A percentile compares a stretch with the other conserved stretches of the same genome.
Conservation (phyloP, 2,113 vertebrate species). For the Sitta europaea region DNA sequence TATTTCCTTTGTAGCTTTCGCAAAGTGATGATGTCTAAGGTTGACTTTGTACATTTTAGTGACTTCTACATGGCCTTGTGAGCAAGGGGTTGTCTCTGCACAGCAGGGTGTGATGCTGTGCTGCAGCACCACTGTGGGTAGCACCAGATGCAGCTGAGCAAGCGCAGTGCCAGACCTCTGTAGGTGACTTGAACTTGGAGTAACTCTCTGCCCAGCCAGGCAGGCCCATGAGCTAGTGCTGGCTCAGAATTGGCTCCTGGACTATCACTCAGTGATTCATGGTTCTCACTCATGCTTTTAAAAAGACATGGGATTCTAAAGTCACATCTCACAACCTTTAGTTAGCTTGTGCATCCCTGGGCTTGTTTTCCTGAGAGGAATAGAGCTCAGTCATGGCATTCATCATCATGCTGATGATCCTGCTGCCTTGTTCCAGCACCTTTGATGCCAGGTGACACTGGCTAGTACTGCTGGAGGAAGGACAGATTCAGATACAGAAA, state of each 20-base stretch:
- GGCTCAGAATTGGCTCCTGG: neutral
- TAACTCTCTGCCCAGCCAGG: neutral
- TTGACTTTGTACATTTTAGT: neutral
- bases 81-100: neutral
- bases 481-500: neutral
- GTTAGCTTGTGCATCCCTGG: neutral
- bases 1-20: neutral
- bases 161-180: neutral
- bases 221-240: neutral
- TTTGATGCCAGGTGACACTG: neutral
- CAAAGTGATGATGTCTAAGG: neutral
- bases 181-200: neutral
- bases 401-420: neutral
- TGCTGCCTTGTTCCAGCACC: neutral
- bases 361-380: neutral
- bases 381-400: neutral
- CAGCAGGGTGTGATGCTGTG: neutral
- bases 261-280: neutral
- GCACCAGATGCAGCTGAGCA: neutral
- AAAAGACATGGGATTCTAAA: accelerated
- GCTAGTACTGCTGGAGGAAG: neutral
- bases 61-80: accelerated
- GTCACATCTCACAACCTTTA: neutral
- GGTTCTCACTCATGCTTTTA: neutral
- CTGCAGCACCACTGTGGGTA: accelerated